Evolutionary conservation across 1,140 invertebrate species (phyloP).

Genomic region (Matsumurasca onukii): DNA sequence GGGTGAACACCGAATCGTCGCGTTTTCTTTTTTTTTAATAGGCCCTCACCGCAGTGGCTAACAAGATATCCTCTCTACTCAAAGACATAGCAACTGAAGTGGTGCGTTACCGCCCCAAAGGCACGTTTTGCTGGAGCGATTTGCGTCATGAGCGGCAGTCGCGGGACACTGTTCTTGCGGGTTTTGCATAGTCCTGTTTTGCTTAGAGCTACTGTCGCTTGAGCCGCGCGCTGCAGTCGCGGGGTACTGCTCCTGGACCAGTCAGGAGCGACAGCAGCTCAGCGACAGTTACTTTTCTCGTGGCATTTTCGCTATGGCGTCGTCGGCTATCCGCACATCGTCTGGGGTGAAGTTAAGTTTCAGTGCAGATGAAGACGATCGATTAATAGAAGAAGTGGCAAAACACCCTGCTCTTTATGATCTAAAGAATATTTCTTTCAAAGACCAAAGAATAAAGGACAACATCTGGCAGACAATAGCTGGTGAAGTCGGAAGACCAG

Average conservation of each 20-base stretch:
- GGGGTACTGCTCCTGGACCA: no score
- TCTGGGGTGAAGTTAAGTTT: constrained; percentile 5
- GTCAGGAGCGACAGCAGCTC: constrained; percentile 4
- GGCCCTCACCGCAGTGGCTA: no score
- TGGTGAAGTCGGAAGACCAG: constrained; percentile 4
- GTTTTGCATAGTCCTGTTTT: constrained; percentile 5
- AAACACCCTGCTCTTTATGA: no score
- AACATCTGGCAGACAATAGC: constrained; percentile 1
- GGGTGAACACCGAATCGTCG: no score
- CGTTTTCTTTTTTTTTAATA: no score
- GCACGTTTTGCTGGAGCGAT: no score
- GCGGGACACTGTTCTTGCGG: constrained; percentile 4
- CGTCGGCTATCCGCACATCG: constrained; percentile 4
- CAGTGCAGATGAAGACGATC: constrained; percentile 1
- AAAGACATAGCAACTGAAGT: no score
- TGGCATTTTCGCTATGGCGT: constrained; percentile 1
- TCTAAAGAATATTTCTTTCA: no score
- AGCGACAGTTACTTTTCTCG: constrained; percentile 1
- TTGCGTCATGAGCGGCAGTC: not conserved
- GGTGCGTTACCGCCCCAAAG: no score
- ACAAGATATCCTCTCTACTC: no score
- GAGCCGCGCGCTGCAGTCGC: not conserved
- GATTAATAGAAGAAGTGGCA: constrained; percentile 2
- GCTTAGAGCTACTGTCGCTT: no score
- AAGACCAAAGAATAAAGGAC: constrained; percentile 5